Base-by-base conservation (phyloP, 2,113 vertebrate species). In the Neolamprologus sp. region DNA sequence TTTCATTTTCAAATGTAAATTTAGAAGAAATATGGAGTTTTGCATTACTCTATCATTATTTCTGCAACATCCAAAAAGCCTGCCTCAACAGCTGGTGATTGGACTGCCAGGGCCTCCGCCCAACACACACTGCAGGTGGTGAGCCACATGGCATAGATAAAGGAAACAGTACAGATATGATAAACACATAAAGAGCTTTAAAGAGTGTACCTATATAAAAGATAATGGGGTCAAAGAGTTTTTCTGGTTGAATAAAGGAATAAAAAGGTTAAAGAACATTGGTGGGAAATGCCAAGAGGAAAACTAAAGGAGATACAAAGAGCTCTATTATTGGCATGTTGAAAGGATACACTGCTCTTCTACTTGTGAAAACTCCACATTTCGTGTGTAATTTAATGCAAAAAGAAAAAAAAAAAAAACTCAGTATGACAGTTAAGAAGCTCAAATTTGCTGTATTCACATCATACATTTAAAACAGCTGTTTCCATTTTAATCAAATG, bases 391-490 rank as follows among this genome's bases (percentile, higher is more conserved):
- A 47, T 49, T 49, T 75, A 47, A 75, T 75, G 11, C 42, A 75
- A 45, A 75, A 40, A 21, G 3, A 31, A 10, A 5, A 11, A 10
- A 1, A 3, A 2, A 14, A 23, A 14, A 3, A 49, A 17, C 7
- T 35, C 28, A 54, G n/a, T 71, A 5, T 10, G 17, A 82, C 17
- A 40, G 4, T 55, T 7, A 37, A 1, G 19, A 81, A 12, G 54
- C 6, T 60, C 17, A 80, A 28, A 71, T 75, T 51, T 89, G 42
- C 37, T 86, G 71, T 54, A 47, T 90, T 92, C 33, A 89, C 80
- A 80, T 91, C 54, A 84, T 90, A 60, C 60, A 88, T 89, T 82
- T 80, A 89, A 92, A 93, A 92, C 21, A 45, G 53, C 54, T 23
- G 54, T 14, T 17, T 68, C 33, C 14, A 89, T 54, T 87, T 60